Conservation (phyloP, 2,113 vertebrate genomes). For the Aleadryas rufinucha region DNA sequence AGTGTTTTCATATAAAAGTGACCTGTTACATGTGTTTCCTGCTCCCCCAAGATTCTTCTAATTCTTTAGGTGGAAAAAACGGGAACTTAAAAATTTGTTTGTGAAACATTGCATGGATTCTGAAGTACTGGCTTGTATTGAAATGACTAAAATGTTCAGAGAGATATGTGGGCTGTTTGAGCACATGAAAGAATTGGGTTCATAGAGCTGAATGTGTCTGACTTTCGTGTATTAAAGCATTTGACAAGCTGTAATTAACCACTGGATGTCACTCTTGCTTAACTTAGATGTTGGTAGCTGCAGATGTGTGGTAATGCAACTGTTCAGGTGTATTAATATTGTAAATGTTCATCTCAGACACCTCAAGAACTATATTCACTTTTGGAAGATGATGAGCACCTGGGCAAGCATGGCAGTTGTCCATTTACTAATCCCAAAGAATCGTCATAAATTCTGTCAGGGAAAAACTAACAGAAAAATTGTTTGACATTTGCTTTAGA, state of each 20-base stretch:
- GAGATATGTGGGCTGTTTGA: neutral
- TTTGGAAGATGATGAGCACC: neutral
- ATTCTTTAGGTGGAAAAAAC: neutral
- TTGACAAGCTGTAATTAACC: slow-evolving; percentile 1
- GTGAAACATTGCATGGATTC: neutral
- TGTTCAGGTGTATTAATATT: neutral
- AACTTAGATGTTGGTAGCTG: neutral
- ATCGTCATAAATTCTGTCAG: neutral
- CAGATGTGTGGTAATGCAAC: neutral
- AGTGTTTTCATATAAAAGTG: neutral
- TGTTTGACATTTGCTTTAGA: neutral
- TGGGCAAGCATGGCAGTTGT: neutral
- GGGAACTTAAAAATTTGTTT: neutral
- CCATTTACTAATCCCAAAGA: neutral
- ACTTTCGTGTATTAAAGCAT: neutral
- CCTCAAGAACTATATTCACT: neutral
- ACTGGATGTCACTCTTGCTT: slow-evolving; percentile 61
- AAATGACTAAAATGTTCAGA: neutral
- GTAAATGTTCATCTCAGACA: neutral
- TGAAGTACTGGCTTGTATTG: neutral
- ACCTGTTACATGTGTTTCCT: neutral
- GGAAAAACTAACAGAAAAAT: neutral
- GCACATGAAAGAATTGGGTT: neutral
- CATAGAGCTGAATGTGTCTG: neutral
- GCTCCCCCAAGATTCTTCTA: neutral